These are phyloP conservation scores for Chaetodon trifasciatus DNA, from an alignment of 2,797 vertebrate genomes.

Conservation along the genomic window DNA sequence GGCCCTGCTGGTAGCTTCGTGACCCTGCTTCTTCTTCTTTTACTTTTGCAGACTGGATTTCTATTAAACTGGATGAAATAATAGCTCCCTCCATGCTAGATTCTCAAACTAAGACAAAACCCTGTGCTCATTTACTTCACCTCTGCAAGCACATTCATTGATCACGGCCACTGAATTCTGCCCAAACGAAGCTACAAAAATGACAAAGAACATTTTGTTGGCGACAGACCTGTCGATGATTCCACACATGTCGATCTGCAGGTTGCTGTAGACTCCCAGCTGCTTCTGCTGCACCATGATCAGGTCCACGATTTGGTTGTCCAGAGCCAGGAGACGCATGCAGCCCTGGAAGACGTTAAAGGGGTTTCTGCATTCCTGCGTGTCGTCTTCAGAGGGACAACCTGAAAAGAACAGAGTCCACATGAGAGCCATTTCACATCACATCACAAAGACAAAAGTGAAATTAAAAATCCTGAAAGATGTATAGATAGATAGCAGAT, in stretches of 20 bases:
- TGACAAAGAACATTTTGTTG: neutral
- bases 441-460: neutral
- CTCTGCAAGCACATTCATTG: neutral
- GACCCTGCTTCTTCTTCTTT: no score
- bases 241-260: conserved; percentile 94
- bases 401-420: conserved; percentile 79
- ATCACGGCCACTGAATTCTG: conserved; percentile 1
- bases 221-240: conserved; percentile 92
- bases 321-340: conserved; percentile 89
- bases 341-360: conserved; percentile 92
- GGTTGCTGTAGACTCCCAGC: conserved; percentile 90
- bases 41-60: neutral
- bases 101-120: neutral
- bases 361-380: conserved; percentile 86
- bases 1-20: no score
- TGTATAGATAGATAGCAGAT: neutral
- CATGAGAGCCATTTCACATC: neutral
- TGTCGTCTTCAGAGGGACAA: conserved; percentile 85
- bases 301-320: conserved; percentile 85
- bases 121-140: neutral
- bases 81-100: neutral
- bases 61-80: neutral
- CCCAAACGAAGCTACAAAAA: neutral
- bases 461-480: neutral
- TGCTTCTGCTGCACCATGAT: conserved; percentile 90